These are phyloP conservation scores for Salvelinus alpinus DNA, from an alignment of 2,113 vertebrate genomes.

Conservation along the genomic window DNA sequence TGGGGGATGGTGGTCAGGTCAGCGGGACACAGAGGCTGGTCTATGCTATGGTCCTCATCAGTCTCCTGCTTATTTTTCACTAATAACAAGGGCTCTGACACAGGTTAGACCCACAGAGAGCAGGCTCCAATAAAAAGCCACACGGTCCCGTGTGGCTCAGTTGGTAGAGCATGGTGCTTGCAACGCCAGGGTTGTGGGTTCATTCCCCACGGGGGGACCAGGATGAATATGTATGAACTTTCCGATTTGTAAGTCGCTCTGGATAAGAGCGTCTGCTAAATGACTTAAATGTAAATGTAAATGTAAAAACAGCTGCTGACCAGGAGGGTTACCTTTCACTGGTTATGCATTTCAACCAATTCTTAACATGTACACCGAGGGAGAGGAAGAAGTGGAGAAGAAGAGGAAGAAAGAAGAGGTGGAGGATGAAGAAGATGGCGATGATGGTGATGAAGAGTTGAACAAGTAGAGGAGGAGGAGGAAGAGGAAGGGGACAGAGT, in stretches of 20 bases:
- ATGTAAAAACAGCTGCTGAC: constrained; percentile 13
- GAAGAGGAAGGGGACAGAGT: background rate
- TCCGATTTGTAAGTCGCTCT: no score
- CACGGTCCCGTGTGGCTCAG: no score
- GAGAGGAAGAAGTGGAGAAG: background rate
- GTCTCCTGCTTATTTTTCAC: constrained; percentile 6
- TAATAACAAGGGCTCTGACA: background rate
- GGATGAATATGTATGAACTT: no score
- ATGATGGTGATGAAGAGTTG: background rate
- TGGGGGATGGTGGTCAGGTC: background rate
- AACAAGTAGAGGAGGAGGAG: background rate
- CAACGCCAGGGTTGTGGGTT: no score
- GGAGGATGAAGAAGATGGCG: background rate
- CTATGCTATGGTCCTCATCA: no score
- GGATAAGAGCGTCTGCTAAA: no score
- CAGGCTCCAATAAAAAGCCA: background rate
- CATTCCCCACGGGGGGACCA: no score
- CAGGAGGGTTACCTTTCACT: background rate
- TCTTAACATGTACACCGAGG: background rate
- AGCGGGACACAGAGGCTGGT: background rate
- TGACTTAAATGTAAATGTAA: no score
- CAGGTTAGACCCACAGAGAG: background rate
- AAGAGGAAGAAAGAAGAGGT: background rate
- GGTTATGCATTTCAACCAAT: background rate
- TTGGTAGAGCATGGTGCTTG: no score